These are phyloP conservation scores for Cotesia chilonis DNA, from an alignment of 1,140 invertebrate genomes.

Conservation along the genomic window DNA sequence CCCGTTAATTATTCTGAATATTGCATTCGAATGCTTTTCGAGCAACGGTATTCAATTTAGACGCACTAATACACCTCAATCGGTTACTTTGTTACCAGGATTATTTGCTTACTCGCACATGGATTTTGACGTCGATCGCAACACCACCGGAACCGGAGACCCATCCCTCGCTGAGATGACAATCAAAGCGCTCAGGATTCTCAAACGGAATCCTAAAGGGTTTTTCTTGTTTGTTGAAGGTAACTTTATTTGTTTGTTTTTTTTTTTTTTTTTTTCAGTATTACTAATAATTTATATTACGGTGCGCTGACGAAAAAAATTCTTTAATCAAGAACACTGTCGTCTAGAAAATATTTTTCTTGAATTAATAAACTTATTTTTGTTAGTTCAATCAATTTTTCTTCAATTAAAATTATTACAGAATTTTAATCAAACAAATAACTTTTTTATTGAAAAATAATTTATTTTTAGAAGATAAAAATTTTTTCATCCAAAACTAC, in stretches of 20 bases:
- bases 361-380: too few species aligned
- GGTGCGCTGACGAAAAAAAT: too few species aligned
- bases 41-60: neutral
- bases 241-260: constrained; percentile 57
- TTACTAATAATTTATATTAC: too few species aligned
- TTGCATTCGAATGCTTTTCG: neutral
- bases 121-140: constrained; percentile 68
- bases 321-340: too few species aligned
- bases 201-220: constrained; percentile 81
- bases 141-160: constrained; percentile 71
- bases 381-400: too few species aligned
- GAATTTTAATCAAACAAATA: too few species aligned
- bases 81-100: constrained; percentile 54
- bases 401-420: too few species aligned
- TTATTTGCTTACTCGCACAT: constrained; percentile 69
- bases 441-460: too few species aligned
- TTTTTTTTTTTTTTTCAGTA: neutral
- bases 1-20: constrained; percentile 1
- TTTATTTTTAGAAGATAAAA: too few species aligned
- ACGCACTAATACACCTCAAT: constrained; percentile 18
- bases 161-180: constrained; percentile 86
- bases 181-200: constrained; percentile 79
- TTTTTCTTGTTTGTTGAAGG: constrained; percentile 92
- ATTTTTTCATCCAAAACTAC: too few species aligned
- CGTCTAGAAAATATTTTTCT: too few species aligned